Conservation (phyloP, 2,113 vertebrate genomes). For the Hypanus sabinus region DNA sequence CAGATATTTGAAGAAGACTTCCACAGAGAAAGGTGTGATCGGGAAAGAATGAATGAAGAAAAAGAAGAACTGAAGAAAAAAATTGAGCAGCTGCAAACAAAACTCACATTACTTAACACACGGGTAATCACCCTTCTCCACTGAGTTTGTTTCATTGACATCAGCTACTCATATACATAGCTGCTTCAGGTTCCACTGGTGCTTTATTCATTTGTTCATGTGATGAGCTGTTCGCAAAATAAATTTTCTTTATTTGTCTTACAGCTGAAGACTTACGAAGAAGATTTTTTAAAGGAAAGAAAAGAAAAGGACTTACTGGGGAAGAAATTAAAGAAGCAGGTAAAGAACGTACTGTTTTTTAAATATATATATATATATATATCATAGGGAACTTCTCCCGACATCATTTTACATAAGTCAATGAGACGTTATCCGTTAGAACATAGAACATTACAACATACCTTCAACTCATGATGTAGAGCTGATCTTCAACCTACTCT, state of each 20-base stretch:
- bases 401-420: background rate
- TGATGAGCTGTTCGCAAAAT: too few relatives aligned
- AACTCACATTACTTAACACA: constrained; percentile 74
- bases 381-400: background rate
- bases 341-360: background rate
- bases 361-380: too few relatives aligned
- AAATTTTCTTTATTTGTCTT: background rate
- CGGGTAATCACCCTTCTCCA: constrained; percentile 57
- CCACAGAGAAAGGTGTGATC: constrained; percentile 84
- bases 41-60: constrained; percentile 96
- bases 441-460: too few relatives aligned
- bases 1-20: constrained; percentile 98
- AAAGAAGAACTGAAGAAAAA: constrained; percentile 91
- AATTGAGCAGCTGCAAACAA: constrained; percentile 82
- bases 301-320: constrained; percentile 19
- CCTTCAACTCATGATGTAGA: too few relatives aligned
- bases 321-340: constrained; percentile 29
- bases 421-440: background rate
- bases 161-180: background rate
- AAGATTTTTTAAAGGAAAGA: constrained; percentile 21
- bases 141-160: background rate
- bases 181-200: background rate
- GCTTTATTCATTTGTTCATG: background rate
- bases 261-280: constrained; percentile 18
- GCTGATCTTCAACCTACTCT: too few relatives aligned